Evolutionary conservation across 1,140 invertebrate species (phyloP).

Genomic region (Charaxes varanes): DNA sequence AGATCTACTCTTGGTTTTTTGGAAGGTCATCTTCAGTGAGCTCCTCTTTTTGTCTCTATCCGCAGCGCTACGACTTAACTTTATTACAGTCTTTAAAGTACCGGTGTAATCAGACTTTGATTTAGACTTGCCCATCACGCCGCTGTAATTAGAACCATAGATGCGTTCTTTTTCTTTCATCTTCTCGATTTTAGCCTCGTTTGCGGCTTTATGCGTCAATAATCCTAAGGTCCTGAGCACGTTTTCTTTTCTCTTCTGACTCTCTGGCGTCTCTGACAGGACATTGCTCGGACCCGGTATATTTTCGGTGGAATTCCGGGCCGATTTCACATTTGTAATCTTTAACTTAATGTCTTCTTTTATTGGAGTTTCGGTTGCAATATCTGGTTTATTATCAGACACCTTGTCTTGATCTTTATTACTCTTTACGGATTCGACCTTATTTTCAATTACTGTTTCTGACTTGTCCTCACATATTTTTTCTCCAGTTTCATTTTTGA

Average conservation of each 20-base stretch:
- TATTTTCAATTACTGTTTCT: conserved; percentile 2
- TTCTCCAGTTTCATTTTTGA: conserved; percentile 12
- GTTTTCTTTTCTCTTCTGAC: conserved; percentile 76
- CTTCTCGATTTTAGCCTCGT: conserved; percentile 73
- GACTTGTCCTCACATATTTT: conserved; percentile 11
- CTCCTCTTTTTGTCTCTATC: conserved; percentile 76
- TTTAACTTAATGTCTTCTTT: conserved; percentile 17
- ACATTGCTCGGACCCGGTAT: conserved; percentile 49
- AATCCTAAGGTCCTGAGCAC: conserved; percentile 79
- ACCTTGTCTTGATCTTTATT: too few relatives aligned
- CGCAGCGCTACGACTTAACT: conserved; percentile 74
- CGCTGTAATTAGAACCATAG: conserved; percentile 71
- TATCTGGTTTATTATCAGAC: too few relatives aligned
- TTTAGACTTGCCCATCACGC: conserved; percentile 69
- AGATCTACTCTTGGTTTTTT: conserved; percentile 80
- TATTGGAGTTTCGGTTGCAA: too few relatives aligned
- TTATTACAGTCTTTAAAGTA: conserved; percentile 86
- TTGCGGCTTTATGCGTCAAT: conserved; percentile 77
- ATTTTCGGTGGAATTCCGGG: conserved; percentile 43
- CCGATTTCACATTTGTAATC: conserved; percentile 35
- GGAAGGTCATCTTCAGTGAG: conserved; percentile 86
- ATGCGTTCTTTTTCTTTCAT: conserved; percentile 76
- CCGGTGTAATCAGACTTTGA: conserved; percentile 78
- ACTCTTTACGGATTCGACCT: too few relatives aligned
- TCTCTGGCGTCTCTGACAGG: conserved; percentile 73